phyloP scores from a whole-genome alignment of 2,113 vertebrate species.

The Elephantulus edwardii region DNA sequence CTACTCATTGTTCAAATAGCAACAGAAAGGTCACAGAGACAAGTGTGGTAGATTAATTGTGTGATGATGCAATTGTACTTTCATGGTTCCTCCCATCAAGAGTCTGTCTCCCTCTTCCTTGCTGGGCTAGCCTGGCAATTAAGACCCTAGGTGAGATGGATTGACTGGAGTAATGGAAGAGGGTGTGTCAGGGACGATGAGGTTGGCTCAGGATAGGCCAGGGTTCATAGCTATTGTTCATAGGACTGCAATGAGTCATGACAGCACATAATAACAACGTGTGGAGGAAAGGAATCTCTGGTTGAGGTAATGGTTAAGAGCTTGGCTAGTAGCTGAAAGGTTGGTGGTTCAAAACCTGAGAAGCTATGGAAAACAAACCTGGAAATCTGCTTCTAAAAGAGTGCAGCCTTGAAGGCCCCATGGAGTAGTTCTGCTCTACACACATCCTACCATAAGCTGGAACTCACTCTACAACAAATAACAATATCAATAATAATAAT shows the following conservation, averaged over 20 bases:
- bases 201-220: too few species aligned
- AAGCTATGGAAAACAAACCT: background rate
- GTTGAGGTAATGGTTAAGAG: background rate
- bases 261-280: too few species aligned
- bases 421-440: background rate
- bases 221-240: too few species aligned
- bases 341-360: background rate
- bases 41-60: rapidly evolving
- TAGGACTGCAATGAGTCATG: too few species aligned
- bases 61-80: too few species aligned
- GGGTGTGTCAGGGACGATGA: too few species aligned
- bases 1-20: background rate
- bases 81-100: background rate
- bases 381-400: background rate
- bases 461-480: background rate
- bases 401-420: background rate
- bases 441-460: background rate
- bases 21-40: background rate
- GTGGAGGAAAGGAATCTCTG: background rate
- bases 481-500: too few species aligned
- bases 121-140: background rate
- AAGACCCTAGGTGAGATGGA: too few species aligned
- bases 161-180: too few species aligned
- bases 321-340: background rate
- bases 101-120: background rate